Evolutionary conservation across 2,113 vertebrate species (phyloP), one percentile per base, ranked within the genome.

Genomic region (Lycaon pictus): DNA sequence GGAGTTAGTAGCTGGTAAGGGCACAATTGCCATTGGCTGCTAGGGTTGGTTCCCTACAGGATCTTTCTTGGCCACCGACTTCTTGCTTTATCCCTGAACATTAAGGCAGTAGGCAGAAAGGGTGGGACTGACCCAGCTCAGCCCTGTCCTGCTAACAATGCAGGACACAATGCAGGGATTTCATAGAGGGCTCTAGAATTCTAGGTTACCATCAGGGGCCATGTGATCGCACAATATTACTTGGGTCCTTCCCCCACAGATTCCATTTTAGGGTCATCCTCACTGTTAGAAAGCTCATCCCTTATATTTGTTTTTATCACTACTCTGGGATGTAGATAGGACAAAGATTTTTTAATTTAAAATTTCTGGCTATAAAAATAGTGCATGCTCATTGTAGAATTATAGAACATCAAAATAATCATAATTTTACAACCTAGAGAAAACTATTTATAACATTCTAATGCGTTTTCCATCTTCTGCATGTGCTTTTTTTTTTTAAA

Each of bases 351-450:
- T 87, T 32, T 6, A 51, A 81, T 58, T 91, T 69, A 37, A 53
- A 67, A 87, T 94, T 95, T 97, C 55, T 92, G 16, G 35, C 92
- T 92, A 74, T 95, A 86, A 81, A 96, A 95, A 89, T 72, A 91
- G 19, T 72, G 8, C 29, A 7, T 92, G 60, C 16, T 95, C 43
- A 85, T 85, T 94, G 19, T 87, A 89, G 85, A 95, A 87, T 71
- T 97, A n/a, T 20, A 81, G 76, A 80, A 88, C 43, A 89, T 22
- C 25, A 82, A 27, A 95, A 79, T 90, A 76, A 74, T 6, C 27
- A n/a, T 69, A 71, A 88, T 96, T 85, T 94, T 32, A 95, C 51
- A 79, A 32, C 76, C 11, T 90, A 55, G 20, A 58, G 67, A 93
- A 87, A 93, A 63, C 22, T 1, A 58, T 60, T 93, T 92, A 8